Evolutionary conservation across 2,888 invertebrate genomes (phyloP), one percentile per base, ranked within the genome.

Genomic region (Oscheius myriophilus): DNA sequence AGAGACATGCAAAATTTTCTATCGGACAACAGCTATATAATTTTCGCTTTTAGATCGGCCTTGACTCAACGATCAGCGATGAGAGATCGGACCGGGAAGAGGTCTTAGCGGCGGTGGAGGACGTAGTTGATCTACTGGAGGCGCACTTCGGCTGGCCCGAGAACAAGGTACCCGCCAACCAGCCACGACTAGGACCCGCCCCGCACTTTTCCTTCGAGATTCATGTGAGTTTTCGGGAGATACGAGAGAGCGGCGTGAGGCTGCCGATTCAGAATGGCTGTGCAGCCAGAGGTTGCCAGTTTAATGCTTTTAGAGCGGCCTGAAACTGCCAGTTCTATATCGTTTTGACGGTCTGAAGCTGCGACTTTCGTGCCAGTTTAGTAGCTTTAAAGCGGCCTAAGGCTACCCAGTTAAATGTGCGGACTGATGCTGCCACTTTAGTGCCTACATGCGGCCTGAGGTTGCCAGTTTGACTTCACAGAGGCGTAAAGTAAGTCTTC

Each of bases 61-160:
- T 63, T 9, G 63, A 63, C 33, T n/a, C 39, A 11, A n/a, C 52
- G n/a, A 52, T 26, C 39, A 23, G 42, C 39, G 72, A 69, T 9
- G 77, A 72, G 26, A 46, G 76, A 53, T 70, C 70, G 14, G 70
- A 69, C 23, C 67, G 78, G 33, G 80, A 80, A 66, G 80, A 80
- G 26, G 76, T 71, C 4, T 54, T 77, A 14, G 78, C 73, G 1
- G 74, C 75, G 4, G 76, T 80, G 26, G 80, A 80, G 63, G 58
- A 74, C 18, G 77, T 80, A 54, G 76, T 73, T 42, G 80, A 80
- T 51, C 72, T 74, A 39, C 62, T 80, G 45, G 80, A 80, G 54
- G 77, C 71, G 52, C 78, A 78, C 57, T 78, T 78, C 45, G 78
- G 78, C 46, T 75, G 71, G 52, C 67, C 74, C 51, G 46, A 71